phyloP scores from a whole-genome alignment of 2,888 invertebrate species.

The Erannis defoliaria region DNA sequence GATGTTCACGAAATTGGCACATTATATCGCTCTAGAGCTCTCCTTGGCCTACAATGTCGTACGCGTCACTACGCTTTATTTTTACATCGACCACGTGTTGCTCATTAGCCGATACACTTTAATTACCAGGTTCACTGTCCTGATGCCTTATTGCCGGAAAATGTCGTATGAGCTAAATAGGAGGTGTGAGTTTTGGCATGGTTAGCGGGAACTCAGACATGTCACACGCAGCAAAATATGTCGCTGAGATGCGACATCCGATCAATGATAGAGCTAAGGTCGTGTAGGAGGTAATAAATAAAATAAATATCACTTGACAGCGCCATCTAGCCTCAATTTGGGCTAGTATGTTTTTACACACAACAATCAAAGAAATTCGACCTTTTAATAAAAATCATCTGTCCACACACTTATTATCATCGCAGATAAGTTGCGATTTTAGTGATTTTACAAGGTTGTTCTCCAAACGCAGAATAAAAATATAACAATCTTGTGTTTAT shows the following conservation, averaged over 20 bases:
- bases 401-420: too few relatives aligned
- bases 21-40: slow-evolving; percentile 51
- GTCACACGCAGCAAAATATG: slow-evolving; percentile 56
- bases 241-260: slow-evolving; percentile 33
- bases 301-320: too few relatives aligned
- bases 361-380: too few relatives aligned
- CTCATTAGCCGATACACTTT: slow-evolving; percentile 46
- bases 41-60: slow-evolving; percentile 67
- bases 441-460: too few relatives aligned
- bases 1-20: slow-evolving; percentile 50
- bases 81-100: slow-evolving; percentile 52
- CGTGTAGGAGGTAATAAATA: slow-evolving; percentile 5
- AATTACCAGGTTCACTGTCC: slow-evolving; percentile 60
- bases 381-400: too few relatives aligned
- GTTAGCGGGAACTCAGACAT: slow-evolving; percentile 32
- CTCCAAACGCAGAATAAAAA: too few relatives aligned
- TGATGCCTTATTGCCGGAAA: slow-evolving; percentile 44
- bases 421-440: too few relatives aligned
- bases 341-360: too few relatives aligned
- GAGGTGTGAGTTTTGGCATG: slow-evolving; percentile 68
- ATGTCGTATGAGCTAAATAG: slow-evolving; percentile 38
- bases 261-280: slow-evolving; percentile 37
- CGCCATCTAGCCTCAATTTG: too few relatives aligned
- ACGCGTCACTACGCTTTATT: slow-evolving; percentile 34
- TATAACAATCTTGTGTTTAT: too few relatives aligned